phyloP scores from a whole-genome alignment of 2,888 invertebrate genomes.

The Cataglyphis livida region DNA sequence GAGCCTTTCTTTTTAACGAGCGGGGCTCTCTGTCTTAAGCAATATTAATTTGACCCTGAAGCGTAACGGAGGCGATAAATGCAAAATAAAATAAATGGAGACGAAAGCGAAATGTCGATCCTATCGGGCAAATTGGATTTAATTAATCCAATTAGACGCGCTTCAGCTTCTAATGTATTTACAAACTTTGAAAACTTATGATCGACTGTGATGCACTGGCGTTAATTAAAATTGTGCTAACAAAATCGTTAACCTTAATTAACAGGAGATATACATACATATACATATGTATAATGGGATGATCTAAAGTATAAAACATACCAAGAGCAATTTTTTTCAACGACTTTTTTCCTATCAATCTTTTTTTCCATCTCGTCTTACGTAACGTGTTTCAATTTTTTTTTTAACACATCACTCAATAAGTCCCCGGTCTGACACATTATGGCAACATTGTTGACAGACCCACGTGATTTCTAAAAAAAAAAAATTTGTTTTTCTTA shows the following conservation, averaged over 20 bases:
- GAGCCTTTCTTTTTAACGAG: background rate
- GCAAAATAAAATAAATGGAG: conserved; percentile 40
- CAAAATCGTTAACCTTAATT: conserved; percentile 50
- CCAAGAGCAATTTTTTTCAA: background rate
- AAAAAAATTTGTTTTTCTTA: no score
- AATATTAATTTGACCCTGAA: conserved; percentile 33
- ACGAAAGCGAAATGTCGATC: conserved; percentile 36
- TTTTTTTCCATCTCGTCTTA: background rate
- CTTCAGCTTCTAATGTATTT: conserved; percentile 41
- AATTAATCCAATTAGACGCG: conserved; percentile 45
- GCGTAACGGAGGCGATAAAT: background rate
- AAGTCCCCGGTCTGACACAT: background rate
- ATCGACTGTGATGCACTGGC: conserved; percentile 34
- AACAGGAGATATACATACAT: background rate
- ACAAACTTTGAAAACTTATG: conserved; percentile 48
- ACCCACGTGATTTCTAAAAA: no score
- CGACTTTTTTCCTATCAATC: background rate
- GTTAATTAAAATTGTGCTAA: conserved; percentile 48
- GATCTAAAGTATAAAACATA: background rate
- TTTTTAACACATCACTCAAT: background rate
- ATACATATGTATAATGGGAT: background rate
- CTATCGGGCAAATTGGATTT: conserved; percentile 31
- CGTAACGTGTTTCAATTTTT: background rate
- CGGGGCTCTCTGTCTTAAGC: conserved; percentile 11
- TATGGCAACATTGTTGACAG: no score